A percentile compares a stretch with the other conserved stretches of the same genome.
Evolutionary conservation across 2,888 invertebrate species (phyloP).

Genomic region (Eretmocerus hayati): DNA sequence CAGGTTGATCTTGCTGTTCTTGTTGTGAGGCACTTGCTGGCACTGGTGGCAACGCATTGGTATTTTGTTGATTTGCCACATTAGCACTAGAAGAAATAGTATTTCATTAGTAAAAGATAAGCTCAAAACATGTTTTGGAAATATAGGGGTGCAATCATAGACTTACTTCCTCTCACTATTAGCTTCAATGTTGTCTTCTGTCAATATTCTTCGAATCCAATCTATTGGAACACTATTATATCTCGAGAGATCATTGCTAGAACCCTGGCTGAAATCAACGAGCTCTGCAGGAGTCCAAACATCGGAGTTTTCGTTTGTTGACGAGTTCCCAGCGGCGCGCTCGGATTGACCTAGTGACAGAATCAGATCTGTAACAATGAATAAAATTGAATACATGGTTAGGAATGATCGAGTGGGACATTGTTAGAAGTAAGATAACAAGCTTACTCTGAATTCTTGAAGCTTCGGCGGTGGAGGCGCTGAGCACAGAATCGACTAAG

Average conservation of each 20-base stretch:
- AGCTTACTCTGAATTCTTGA: slow-evolving; percentile 32
- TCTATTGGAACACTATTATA: slow-evolving; percentile 36
- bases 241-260: slow-evolving; percentile 31
- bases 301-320: slow-evolving; percentile 12
- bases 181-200: slow-evolving; percentile 29
- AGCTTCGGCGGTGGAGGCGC: slow-evolving; percentile 36
- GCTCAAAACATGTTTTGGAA: not conserved
- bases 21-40: slow-evolving; percentile 11
- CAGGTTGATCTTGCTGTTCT: slow-evolving; percentile 17
- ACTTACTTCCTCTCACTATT: slow-evolving; percentile 34
- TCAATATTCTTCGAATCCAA: slow-evolving; percentile 39
- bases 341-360: slow-evolving; percentile 24
- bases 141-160: not conserved
- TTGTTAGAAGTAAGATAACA: too few relatives aligned
- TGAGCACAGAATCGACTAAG: slow-evolving; percentile 46
- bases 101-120: not conserved
- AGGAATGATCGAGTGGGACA: too few relatives aligned
- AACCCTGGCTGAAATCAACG: slow-evolving; percentile 33
- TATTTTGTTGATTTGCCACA: slow-evolving; percentile 10
- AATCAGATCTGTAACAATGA: not conserved
- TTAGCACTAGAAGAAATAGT: slow-evolving; percentile 14
- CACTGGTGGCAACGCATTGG: not conserved
- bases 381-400: too few relatives aligned
- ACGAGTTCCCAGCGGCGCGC: slow-evolving; percentile 10
- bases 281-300: slow-evolving; percentile 26